Base-by-base conservation (phyloP, 2,888 invertebrate genomes). In the Ichneumoninae sp. region DNA sequence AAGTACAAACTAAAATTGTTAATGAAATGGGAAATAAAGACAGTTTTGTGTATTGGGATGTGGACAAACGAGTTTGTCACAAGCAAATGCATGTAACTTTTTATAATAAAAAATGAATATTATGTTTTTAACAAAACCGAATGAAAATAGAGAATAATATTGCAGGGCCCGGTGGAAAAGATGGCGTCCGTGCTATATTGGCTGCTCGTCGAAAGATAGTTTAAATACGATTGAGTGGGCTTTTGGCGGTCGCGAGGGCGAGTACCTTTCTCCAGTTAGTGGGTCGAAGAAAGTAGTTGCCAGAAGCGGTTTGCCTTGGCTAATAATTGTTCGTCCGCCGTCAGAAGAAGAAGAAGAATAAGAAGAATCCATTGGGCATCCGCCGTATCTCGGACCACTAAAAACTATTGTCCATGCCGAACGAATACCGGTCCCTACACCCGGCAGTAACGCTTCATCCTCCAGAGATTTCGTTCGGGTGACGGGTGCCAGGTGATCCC, bases 241-340 rank as follows among this genome's bases (percentile, higher is more conserved):
- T 91, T 91, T 92, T 87, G 91, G 90, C 86, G 87, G 87, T 89
- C 85, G 86, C 87, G 88, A 88, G 89, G 87, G 88, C 79, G 80
- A 70, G 78, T 70, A 69, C 92, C 92, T 92, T 92, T 93, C 92
- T 92, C 92, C 89, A 90, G 89, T 92, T 91, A 92, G 92, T 93
- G 86, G 92, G 92, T 92, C 92, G 90, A 92, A 92, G 92, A 93
- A 93, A 93, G 92, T 93, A 90, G 91, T 90, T 86, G 85, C 86
- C 89, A 89, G 88, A 87, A 92, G 92, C 91, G 90, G 92, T 92
- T 92, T 88, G 88, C 92, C 92, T 93, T 92, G 92, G 91, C 88
- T 91, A 90, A 92, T 91, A 90, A 90, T 91, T 90, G 88, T 88
- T 86, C 89, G 84, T 79, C 62, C 72, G 50, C 19, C 36, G 19